Evolutionary conservation across 92 coral and sea anemone species (phyloP).

Genomic region (Zoanthus gigantus): DNA sequence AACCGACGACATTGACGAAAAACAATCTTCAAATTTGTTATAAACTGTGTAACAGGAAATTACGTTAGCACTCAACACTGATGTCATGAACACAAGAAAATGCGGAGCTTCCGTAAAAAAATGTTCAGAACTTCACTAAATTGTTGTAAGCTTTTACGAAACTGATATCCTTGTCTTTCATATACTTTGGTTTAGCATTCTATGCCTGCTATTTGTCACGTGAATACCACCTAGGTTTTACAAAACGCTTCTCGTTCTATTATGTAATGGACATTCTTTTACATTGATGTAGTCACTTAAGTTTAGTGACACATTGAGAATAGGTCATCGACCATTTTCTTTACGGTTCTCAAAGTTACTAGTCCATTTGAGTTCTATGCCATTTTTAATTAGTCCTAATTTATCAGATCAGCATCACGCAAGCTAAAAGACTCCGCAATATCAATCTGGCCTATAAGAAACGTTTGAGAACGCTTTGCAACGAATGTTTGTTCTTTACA

Average conservation of each 20-base stretch:
- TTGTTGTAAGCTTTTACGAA: not conserved
- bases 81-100: not conserved
- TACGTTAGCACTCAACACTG: not conserved
- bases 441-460: not conserved
- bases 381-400: slow-evolving; percentile 24
- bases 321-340: slow-evolving; percentile 41
- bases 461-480: not conserved
- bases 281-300: not conserved
- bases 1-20: not conserved
- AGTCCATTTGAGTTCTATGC: slow-evolving; percentile 15
- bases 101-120: too few species aligned
- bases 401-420: slow-evolving; percentile 46
- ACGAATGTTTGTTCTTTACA: not conserved
- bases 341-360: slow-evolving; percentile 33
- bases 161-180: not conserved
- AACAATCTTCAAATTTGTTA: not conserved
- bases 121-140: not conserved
- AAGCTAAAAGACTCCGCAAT: slow-evolving; percentile 5
- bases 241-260: not conserved
- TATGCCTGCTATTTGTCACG: not conserved
- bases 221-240: not conserved
- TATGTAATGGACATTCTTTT: slow-evolving; percentile 9
- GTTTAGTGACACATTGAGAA: slow-evolving; percentile 39
- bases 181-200: not conserved
- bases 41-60: not conserved